These are phyloP conservation scores for Echiichthys vipera DNA, from an alignment of 2,797 vertebrate species.

Conservation along the genomic window DNA sequence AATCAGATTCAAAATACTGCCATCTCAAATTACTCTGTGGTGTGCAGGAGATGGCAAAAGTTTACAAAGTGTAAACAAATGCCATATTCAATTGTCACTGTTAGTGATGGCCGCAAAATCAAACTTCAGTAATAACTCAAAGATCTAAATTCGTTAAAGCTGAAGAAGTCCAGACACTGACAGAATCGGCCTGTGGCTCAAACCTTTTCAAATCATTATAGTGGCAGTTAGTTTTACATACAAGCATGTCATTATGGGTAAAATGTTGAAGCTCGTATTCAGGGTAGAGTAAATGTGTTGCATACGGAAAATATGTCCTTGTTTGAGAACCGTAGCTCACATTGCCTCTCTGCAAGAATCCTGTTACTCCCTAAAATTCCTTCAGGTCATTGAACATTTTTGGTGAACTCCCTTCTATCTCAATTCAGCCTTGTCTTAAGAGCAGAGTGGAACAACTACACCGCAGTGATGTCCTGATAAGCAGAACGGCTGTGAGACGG, in stretches of 20 bases:
- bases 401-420: slow-evolving; percentile 51
- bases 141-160: slow-evolving; percentile 9
- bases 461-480: slow-evolving; percentile 26
- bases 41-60: background rate
- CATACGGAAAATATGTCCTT: too few species aligned
- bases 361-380: slow-evolving; percentile 63
- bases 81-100: background rate
- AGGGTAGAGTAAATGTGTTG: background rate
- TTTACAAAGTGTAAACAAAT: slow-evolving; percentile 12
- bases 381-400: slow-evolving; percentile 43
- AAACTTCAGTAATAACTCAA: background rate
- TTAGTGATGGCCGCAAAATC: slow-evolving; percentile 6
- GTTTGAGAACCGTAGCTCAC: too few species aligned
- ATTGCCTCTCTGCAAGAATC: too few species aligned
- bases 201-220: background rate
- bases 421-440: slow-evolving; percentile 32
- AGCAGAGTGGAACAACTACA: slow-evolving; percentile 37
- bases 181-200: background rate
- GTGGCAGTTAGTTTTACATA: background rate
- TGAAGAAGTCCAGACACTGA: background rate
- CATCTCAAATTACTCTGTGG: slow-evolving; percentile 8
- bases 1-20: background rate
- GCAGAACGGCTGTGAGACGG: slow-evolving; percentile 15
- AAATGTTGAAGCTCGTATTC: background rate
- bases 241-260: background rate